Evolutionary conservation across 2,888 invertebrate species (phyloP).

Genomic region (Patella caerulea): DNA sequence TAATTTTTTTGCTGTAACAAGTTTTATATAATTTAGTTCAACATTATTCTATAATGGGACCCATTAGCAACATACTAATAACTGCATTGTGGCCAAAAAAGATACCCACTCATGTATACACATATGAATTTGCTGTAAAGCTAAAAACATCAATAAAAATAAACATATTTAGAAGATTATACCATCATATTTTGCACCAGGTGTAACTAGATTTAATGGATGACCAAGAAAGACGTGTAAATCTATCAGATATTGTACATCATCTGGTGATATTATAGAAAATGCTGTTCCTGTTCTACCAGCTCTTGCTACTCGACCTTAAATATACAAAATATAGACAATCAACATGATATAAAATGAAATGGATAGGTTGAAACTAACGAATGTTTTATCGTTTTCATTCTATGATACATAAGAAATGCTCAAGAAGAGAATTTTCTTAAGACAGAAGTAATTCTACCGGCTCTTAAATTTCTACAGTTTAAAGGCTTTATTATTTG

Average conservation of each 20-base stretch:
- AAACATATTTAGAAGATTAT: neutral
- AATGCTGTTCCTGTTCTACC: constrained; percentile 92
- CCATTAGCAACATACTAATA: too few species aligned
- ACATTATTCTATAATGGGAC: too few species aligned
- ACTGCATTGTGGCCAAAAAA: too few species aligned
- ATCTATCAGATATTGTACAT: constrained; percentile 93
- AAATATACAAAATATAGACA: constrained; percentile 15
- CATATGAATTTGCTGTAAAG: too few species aligned
- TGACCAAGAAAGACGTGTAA: constrained; percentile 92
- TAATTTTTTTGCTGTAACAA: too few species aligned
- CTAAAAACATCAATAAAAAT: too few species aligned
- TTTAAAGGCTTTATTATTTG: neutral
- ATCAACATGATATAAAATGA: neutral
- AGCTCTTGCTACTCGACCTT: constrained; percentile 91
- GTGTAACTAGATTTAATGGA: constrained; percentile 75
- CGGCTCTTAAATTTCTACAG: neutral
- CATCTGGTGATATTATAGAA: constrained; percentile 91
- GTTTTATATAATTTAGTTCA: too few species aligned
- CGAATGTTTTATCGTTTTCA: neutral
- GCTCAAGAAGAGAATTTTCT: too few species aligned
- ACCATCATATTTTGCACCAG: constrained; percentile 39
- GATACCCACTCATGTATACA: too few species aligned
- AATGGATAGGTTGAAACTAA: neutral
- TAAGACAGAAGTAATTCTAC: neutral
- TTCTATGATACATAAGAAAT: neutral